These are phyloP conservation scores for Eulemur coronatus DNA, from an alignment of 2,797 vertebrate species.

Conservation along the genomic window DNA sequence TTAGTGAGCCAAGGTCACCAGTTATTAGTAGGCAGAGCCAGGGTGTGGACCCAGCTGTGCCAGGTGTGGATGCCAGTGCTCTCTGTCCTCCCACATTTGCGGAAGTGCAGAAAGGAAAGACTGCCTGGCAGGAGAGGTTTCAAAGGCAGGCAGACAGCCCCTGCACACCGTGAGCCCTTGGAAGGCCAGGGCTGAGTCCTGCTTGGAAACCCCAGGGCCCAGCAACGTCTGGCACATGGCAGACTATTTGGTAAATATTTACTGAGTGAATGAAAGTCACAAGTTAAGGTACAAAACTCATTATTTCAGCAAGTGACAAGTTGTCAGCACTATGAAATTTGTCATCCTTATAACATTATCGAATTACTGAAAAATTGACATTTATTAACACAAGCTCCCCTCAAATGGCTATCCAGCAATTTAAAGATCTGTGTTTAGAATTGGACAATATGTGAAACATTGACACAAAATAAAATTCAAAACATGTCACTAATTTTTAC, in stretches of 20 bases:
- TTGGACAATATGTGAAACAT: slow-evolving; percentile 11
- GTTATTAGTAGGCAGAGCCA: not conserved
- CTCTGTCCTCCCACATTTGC: not conserved
- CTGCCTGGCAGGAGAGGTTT: not conserved
- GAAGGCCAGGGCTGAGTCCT: not conserved
- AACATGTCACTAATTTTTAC: not conserved
- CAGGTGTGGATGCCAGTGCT: not conserved
- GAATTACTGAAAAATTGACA: slow-evolving; percentile 29
- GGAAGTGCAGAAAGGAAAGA: not conserved
- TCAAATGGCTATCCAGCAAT: not conserved
- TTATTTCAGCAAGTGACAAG: not conserved
- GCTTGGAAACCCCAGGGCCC: not conserved
- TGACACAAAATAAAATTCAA: slow-evolving; percentile 1
- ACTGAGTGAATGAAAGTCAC: not conserved
- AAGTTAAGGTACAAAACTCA: not conserved
- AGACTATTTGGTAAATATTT: not conserved
- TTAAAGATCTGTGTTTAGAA: slow-evolving; percentile 19
- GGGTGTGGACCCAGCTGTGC: not conserved
- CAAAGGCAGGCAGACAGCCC: not conserved
- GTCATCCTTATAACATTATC: slow-evolving; percentile 20
- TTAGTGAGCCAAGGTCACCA: not conserved
- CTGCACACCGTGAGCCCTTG: not conserved
- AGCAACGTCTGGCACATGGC: not conserved
- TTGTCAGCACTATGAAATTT: slow-evolving; percentile 45
- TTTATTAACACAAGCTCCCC: not conserved